These are phyloP conservation scores for Itoplectis maculator DNA, from an alignment of 2,888 invertebrate genomes.

Conservation along the genomic window DNA sequence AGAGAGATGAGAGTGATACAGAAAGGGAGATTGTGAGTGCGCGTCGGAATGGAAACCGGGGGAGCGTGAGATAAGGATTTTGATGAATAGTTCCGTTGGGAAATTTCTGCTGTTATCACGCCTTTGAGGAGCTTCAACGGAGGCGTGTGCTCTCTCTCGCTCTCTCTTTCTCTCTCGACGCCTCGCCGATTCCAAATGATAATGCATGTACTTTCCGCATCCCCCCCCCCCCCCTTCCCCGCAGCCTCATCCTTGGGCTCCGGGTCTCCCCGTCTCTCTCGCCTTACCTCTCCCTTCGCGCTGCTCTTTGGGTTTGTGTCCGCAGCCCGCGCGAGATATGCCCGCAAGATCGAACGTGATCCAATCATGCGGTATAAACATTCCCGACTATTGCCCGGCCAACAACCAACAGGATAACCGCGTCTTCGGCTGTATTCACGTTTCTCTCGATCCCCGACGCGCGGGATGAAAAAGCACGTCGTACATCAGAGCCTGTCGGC, in stretches of 20 bases:
- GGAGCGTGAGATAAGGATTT: constrained; percentile 68
- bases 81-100: constrained; percentile 69
- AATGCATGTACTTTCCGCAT: constrained; percentile 40
- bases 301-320: constrained; percentile 13
- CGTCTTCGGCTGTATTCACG: constrained; percentile 22
- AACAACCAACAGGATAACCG: constrained; percentile 30
- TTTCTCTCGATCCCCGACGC: not conserved
- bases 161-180: constrained; percentile 45
- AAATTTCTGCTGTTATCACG: constrained; percentile 66
- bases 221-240: not conserved
- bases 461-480: constrained; percentile 21
- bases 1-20: not conserved
- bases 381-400: constrained; percentile 29
- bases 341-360: constrained; percentile 57
- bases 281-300: not conserved
- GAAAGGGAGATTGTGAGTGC: constrained; percentile 18
- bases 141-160: too few species aligned
- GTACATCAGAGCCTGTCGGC: constrained; percentile 15
- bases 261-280: too few species aligned
- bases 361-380: constrained; percentile 52
- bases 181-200: constrained; percentile 61
- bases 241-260: not conserved
- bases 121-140: constrained; percentile 58
- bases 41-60: constrained; percentile 60
- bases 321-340: constrained; percentile 6